Evolutionary conservation across 2,113 vertebrate species (phyloP).

Genomic region (Accipiter cooperii): DNA sequence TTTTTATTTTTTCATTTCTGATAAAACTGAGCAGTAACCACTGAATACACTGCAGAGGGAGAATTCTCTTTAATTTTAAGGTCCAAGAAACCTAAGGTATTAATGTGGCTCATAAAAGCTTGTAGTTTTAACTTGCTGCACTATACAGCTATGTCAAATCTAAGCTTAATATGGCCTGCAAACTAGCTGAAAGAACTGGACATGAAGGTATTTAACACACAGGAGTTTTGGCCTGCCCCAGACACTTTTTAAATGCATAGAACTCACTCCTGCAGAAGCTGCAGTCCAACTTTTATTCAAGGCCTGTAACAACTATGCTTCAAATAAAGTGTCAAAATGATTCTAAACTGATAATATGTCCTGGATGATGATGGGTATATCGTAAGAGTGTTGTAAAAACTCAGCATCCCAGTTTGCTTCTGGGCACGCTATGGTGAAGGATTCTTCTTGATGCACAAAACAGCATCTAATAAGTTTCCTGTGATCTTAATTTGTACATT

Average conservation of each 20-base stretch:
- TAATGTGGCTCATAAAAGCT: neutral
- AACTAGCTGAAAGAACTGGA: neutral
- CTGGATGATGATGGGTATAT: neutral
- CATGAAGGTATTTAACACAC: neutral
- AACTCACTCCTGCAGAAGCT: neutral
- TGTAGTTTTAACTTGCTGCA: neutral
- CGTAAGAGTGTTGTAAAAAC: neutral
- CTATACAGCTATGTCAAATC: neutral
- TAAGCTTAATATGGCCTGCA: neutral
- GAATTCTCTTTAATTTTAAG: neutral
- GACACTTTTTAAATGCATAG: neutral
- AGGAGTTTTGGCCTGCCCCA: neutral
- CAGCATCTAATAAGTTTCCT: conserved; percentile 76
- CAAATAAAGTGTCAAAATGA: neutral
- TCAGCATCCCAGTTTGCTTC: neutral
- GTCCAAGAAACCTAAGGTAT: neutral
- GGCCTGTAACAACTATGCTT: neutral
- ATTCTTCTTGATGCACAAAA: conserved; percentile 75
- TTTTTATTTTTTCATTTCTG: neutral
- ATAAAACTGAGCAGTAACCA: neutral
- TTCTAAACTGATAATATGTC: neutral
- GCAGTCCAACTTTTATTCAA: neutral
- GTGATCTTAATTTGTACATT: conserved; percentile 69
- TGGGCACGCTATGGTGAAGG: neutral
- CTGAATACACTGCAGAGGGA: neutral